Evolutionary conservation across 1,140 invertebrate genomes (phyloP), one percentile per base, ranked within the genome.

Genomic region (Philopotamus ludificatus): DNA sequence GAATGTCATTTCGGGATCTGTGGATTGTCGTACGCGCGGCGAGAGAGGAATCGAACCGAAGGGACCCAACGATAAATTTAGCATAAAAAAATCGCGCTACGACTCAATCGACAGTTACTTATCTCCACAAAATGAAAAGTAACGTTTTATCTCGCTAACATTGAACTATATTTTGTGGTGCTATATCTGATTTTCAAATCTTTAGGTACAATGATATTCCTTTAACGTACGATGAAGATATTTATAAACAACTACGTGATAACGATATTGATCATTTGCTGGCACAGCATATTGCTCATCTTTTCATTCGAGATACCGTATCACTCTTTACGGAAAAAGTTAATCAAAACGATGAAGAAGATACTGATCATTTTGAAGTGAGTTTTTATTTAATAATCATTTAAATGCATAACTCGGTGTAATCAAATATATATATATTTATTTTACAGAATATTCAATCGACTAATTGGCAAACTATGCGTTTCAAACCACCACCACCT

Each of bases 381-480:
- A 39, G 50, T 39, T 58, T 21, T 1, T 64, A 22, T 25, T 62
- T 26, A 25, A n/a, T 51, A 10, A 23, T 4, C 41, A 47, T 47
- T 15, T 47, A 47, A n/a, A n/a, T 47, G 4, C 3, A 44, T 34
- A 57, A 57, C 15, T 3, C 3, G n/a, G n/a, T 12, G 23, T 39
- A n/a, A 53, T 23, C 12, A 53, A 49, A 53, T 53, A 61, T 61
- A 63, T 15, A 10, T 16, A 25, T 16, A 8, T 65, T 44, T 50
- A 64, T 67, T 69, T 81, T 81, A 16, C 74, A 96, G 92, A 99
- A 99, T 75, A 98, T 99, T 72, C 98, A 99, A 78, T 99, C 97
- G 0, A 99, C 98, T 3, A 99, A 99, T 81, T 99, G 98, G 98
- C 97, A 99, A 83, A 98, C 97, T 7, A 98, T 99, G 97, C 85